Conservation (phyloP, 2,113 vertebrate species). For the Cnemophilus loriae region DNA sequence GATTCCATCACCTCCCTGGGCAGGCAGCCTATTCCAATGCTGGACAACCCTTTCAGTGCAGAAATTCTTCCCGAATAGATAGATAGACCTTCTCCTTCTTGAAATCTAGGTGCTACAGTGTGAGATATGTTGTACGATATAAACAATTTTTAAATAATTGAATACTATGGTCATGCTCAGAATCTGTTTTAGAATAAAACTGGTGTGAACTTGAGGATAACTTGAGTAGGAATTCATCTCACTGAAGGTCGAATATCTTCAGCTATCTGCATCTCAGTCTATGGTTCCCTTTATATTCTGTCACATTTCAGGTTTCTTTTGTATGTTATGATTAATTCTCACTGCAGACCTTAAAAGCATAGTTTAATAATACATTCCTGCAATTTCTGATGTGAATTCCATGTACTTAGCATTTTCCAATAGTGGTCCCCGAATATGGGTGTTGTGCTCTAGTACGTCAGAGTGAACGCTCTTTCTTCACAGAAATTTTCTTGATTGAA, state of each 20-base stretch:
- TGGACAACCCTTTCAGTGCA: background rate
- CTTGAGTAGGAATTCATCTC: background rate
- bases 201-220: background rate
- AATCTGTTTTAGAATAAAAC: background rate
- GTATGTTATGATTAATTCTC: background rate
- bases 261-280: background rate
- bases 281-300: background rate
- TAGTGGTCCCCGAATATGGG: rapidly evolving
- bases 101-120: background rate
- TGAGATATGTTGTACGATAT: background rate
- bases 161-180: background rate
- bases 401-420: background rate
- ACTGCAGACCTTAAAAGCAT: background rate
- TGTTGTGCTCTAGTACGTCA: background rate
- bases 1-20: background rate
- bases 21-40: background rate
- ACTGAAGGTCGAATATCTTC: background rate
- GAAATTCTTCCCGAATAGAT: background rate
- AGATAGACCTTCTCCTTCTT: background rate
- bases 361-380: background rate
- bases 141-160: background rate
- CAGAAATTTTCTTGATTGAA: background rate
- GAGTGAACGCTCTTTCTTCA: background rate
- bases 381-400: background rate
- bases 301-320: background rate